These are phyloP conservation scores for Callinectes sapidus DNA, from an alignment of 2,888 invertebrate species.

Conservation along the genomic window DNA sequence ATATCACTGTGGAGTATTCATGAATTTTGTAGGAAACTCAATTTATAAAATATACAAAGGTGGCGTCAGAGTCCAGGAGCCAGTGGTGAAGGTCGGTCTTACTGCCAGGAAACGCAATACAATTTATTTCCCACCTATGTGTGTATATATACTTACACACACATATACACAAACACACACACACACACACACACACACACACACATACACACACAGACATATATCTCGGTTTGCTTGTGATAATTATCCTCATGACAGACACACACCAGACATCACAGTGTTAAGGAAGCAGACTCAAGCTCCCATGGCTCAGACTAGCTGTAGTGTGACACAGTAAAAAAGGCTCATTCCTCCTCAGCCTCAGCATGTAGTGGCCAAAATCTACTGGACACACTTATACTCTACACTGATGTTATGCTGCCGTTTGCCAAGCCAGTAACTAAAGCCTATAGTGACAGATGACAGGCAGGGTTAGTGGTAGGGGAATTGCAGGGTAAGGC, in stretches of 20 bases:
- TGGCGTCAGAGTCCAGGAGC: neutral
- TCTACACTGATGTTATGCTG: slow-evolving; percentile 16
- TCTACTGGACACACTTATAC: neutral
- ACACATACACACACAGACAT: neutral
- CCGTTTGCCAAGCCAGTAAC: neutral
- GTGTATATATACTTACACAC: neutral
- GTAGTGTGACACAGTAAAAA: neutral
- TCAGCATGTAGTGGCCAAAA: neutral
- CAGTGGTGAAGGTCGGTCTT: neutral
- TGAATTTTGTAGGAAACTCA: no score
- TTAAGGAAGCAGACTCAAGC: slow-evolving; percentile 4
- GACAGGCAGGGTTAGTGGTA: no score
- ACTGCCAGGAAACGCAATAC: neutral
- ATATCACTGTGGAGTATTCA: no score
- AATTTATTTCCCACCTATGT: neutral
- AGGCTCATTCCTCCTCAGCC: neutral
- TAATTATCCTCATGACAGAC: neutral
- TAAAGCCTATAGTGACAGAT: neutral
- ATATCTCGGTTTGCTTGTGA: neutral
- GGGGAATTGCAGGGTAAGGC: no score
- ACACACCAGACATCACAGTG: neutral
- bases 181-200: neutral
- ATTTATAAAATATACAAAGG: neutral
- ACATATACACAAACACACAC: neutral
- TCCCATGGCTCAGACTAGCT: neutral